Percentiles rank a stretch among this genome's conserved stretches.
These are phyloP conservation scores for Folsomia candida DNA, from an alignment of 2,888 invertebrate species.

Conservation along the genomic window DNA sequence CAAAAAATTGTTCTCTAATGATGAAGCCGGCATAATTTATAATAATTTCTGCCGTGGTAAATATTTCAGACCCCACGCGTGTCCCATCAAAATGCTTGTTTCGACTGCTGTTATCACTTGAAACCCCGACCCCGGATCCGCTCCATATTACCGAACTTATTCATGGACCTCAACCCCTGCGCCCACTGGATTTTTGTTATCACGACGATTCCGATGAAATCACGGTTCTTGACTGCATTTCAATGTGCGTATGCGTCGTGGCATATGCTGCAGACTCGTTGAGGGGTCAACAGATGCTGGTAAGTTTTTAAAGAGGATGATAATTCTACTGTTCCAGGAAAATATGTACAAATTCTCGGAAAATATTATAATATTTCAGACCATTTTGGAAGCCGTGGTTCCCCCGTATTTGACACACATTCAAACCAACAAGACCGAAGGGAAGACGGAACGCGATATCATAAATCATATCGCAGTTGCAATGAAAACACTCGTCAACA, in stretches of 20 bases:
- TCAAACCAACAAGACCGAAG: slow-evolving; percentile 83
- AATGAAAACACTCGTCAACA: slow-evolving; percentile 90
- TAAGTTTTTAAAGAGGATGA: slow-evolving; percentile 54
- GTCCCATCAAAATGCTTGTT: slow-evolving; percentile 89
- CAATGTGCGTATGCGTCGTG: slow-evolving; percentile 98
- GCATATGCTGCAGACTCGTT: slow-evolving; percentile 96
- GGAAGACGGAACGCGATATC: slow-evolving; percentile 88
- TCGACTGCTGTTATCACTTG: slow-evolving; percentile 83
- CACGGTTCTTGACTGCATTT: slow-evolving; percentile 92
- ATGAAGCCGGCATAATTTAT: no score
- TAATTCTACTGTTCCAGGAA: neutral
- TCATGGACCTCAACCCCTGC: slow-evolving; percentile 85
- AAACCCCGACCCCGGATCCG: slow-evolving; percentile 91
- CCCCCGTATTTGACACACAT: slow-evolving; percentile 94
- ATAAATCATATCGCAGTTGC: slow-evolving; percentile 91
- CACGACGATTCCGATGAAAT: slow-evolving; percentile 97
- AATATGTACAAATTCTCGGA: neutral
- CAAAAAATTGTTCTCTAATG: no score
- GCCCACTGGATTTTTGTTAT: slow-evolving; percentile 97
- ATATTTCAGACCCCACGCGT: slow-evolving; percentile 58
- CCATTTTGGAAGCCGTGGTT: slow-evolving; percentile 90
- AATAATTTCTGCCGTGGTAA: no score
- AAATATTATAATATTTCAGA: slow-evolving; percentile 64
- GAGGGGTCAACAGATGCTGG: slow-evolving; percentile 86
- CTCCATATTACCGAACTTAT: slow-evolving; percentile 87